A percentile compares a stretch with the other conserved stretches of the same genome.
These are phyloP conservation scores for Heterodera filipjevi DNA, from an alignment of 2,888 invertebrate genomes.

Conservation along the genomic window DNA sequence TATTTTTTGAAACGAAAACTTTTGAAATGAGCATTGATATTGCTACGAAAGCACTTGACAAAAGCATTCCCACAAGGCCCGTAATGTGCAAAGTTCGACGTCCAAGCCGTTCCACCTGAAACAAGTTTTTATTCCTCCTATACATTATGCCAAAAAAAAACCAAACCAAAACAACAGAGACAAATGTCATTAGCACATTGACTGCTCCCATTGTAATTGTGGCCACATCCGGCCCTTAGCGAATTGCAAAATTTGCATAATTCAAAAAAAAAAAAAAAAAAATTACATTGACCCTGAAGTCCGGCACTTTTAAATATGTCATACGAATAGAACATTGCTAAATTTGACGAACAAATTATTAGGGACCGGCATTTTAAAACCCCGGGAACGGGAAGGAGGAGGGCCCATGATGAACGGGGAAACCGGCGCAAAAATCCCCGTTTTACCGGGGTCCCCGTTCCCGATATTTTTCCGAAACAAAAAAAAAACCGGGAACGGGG, in stretches of 20 bases:
- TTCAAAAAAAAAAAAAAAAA: not conserved
- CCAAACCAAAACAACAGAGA: slow-evolving; percentile 70
- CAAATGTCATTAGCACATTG: slow-evolving; percentile 80
- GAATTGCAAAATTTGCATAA: not conserved
- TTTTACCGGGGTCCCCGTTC: too few relatives aligned
- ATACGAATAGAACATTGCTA: slow-evolving; percentile 81
- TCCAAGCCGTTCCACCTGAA: slow-evolving; percentile 72
- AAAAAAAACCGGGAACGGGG: too few relatives aligned
- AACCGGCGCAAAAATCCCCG: too few relatives aligned
- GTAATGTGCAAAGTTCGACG: slow-evolving; percentile 79
- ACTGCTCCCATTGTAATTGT: slow-evolving; percentile 83
- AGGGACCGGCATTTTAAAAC: too few relatives aligned
- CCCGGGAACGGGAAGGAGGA: too few relatives aligned
- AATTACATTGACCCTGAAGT: slow-evolving; percentile 68
- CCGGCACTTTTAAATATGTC: slow-evolving; percentile 78
- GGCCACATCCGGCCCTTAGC: slow-evolving; percentile 75
- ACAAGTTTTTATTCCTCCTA: too few relatives aligned
- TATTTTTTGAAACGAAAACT: not conserved
- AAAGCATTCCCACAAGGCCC: slow-evolving; percentile 80
- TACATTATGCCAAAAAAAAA: too few relatives aligned
- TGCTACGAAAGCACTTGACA: slow-evolving; percentile 76
- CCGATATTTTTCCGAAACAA: too few relatives aligned
- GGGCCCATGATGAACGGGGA: too few relatives aligned
- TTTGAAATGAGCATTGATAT: slow-evolving; percentile 11
- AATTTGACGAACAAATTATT: not conserved